Base-by-base conservation (phyloP, 1,140 invertebrate genomes). In the Cyclargus thomasi region DNA sequence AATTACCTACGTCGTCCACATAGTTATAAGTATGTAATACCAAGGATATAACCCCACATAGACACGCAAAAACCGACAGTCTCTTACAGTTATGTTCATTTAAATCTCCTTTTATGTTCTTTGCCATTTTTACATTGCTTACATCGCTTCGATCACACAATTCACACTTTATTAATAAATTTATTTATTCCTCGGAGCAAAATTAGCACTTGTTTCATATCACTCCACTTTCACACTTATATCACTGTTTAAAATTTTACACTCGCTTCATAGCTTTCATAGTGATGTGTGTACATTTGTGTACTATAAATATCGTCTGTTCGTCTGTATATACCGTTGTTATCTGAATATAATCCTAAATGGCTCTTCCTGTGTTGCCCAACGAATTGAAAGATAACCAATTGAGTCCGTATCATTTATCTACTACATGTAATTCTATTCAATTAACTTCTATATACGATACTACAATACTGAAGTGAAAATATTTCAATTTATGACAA, bases 311-410 rank as follows among this genome's bases (percentile, higher is more conserved):
- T 65, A 65, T 10, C 23, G 39, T 63, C 53, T 47, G 67, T 68
- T 21, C 29, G 53, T 67, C 55, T 62, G 59, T 66, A 63, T 14
- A 70, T 71, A 67, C 71, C 71, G 73, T 73, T 74, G 72, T 82
- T 86, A 88, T 89, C 83, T 79, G 74, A 70, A 76, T 74, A 74
- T 85, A 83, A 85, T 88, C 81, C 81, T 71, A 67, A 82, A 84
- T 80, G 76, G 69, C 55, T 73, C 81, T 87, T 90, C 87, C 87
- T 81, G 87, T 75, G 70, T 87, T 85, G 82, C 77, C 76, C 82
- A 85, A 86, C 71, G 70, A 69, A 65, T 70, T 63, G 69, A 55
- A 76, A 70, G 84, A 88, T 90, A 88, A 81, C 75, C 83, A 88
- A 88, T 90, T 88, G 87, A 77, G 79, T 64, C 70, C 70, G 29